Evolutionary conservation across 2,888 invertebrate genomes (phyloP).

Genomic region (Tenthredo mesomela): DNA sequence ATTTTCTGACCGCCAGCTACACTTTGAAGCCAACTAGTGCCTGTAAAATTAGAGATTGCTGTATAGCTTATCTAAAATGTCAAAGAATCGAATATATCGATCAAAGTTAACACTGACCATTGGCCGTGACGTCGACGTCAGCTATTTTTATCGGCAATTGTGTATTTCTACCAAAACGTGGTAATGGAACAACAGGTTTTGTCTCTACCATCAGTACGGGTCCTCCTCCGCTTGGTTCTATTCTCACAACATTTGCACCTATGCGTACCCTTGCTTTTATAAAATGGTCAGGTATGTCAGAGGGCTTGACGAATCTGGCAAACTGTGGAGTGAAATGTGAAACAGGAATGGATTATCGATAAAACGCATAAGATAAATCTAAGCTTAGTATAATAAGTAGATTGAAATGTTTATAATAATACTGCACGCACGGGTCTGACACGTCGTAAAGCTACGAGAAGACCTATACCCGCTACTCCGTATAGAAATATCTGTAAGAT

Average conservation of each 20-base stretch:
- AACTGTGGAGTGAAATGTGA: conserved; percentile 77
- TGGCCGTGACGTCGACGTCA: conserved; percentile 78
- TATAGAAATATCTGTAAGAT: conserved; percentile 82
- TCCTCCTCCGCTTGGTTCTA: conserved; percentile 80
- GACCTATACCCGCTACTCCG: conserved; percentile 80
- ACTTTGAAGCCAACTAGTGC: conserved; percentile 82
- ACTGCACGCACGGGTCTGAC: conserved; percentile 81
- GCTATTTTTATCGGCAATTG: conserved; percentile 80
- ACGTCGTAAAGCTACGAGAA: conserved; percentile 81
- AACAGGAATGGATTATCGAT: conserved; percentile 55
- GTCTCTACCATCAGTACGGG: conserved; percentile 80
- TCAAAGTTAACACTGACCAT: conserved; percentile 71
- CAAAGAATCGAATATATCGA: conserved; percentile 2
- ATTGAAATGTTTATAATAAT: not conserved
- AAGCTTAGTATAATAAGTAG: not conserved
- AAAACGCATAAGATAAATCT: not conserved
- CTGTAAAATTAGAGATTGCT: conserved; percentile 63
- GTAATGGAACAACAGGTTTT: conserved; percentile 80
- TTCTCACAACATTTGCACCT: conserved; percentile 79
- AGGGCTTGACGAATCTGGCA: conserved; percentile 82
- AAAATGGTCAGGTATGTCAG: conserved; percentile 81
- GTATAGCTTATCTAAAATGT: not conserved
- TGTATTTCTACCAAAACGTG: conserved; percentile 79
- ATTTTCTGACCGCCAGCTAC: conserved; percentile 79
- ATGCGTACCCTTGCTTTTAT: conserved; percentile 79